These are phyloP conservation scores for Raillietiella orientalis DNA, from an alignment of 2,888 invertebrate species.

Conservation along the genomic window DNA sequence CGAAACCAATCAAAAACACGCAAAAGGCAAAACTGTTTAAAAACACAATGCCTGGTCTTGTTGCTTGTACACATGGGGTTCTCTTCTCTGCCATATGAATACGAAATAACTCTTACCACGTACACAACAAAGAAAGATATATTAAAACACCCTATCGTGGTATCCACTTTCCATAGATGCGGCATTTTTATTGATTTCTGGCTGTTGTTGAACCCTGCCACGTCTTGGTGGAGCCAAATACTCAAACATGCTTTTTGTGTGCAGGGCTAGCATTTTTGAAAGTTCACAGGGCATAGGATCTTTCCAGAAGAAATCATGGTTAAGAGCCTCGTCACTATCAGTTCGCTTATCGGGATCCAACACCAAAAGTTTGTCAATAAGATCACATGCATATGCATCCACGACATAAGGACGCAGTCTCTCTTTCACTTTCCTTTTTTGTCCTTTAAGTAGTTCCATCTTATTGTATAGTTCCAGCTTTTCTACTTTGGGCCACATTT, in stretches of 20 bases:
- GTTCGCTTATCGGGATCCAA: conserved; percentile 61
- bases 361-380: conserved; percentile 63
- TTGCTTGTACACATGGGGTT: too few species aligned
- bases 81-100: too few species aligned
- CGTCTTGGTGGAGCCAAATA: conserved; percentile 45
- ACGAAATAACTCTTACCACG: too few species aligned
- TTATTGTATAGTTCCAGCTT: conserved; percentile 53
- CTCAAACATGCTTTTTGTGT: conserved; percentile 79
- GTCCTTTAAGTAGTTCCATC: conserved; percentile 54
- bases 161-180: conserved; percentile 33
- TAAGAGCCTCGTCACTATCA: conserved; percentile 69
- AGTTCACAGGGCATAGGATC: conserved; percentile 83
- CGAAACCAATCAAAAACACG: too few species aligned
- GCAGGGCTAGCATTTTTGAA: conserved; percentile 64
- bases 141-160: conserved; percentile 53
- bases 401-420: conserved; percentile 60
- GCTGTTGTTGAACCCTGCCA: conserved; percentile 23
- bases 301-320: conserved; percentile 96
- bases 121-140: too few species aligned
- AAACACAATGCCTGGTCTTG: too few species aligned
- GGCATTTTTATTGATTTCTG: conserved; percentile 9
- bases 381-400: conserved; percentile 64
- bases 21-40: too few species aligned
- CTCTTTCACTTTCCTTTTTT: conserved; percentile 41
- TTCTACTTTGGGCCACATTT: conserved; percentile 79